phyloP scores from a whole-genome alignment of 2,113 vertebrate species.

The Leuciscus idus region DNA sequence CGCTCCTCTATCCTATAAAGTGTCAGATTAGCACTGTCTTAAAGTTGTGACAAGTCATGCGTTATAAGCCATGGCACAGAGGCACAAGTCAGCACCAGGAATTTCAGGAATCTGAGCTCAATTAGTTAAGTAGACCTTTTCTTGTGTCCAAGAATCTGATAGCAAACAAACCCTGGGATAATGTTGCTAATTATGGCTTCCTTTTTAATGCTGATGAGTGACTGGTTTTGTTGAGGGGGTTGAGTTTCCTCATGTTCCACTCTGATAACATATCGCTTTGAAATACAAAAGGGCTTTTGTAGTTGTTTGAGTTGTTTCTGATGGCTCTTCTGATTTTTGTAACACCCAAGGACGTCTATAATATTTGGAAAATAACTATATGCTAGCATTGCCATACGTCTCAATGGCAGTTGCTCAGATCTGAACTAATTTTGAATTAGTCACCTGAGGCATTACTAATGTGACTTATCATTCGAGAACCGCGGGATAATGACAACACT shows the following conservation, averaged over 20 bases:
- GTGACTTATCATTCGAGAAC: neutral
- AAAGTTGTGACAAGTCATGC: constrained; percentile 25
- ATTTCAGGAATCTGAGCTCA: constrained; percentile 43
- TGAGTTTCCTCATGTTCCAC: constrained; percentile 26
- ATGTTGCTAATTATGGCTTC: constrained; percentile 1
- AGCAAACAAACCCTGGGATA: constrained; percentile 18
- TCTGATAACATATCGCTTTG: neutral
- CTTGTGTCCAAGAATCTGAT: constrained; percentile 24
- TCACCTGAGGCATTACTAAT: neutral
- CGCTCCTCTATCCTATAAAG: neutral
- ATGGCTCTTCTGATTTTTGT: neutral
- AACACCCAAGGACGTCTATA: neutral
- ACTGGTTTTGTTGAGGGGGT: constrained; percentile 22
- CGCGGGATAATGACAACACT: neutral
- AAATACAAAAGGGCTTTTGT: constrained; percentile 20
- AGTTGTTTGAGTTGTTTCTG: neutral
- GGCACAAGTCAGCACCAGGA: constrained; percentile 34
- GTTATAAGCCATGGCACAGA: constrained; percentile 31
- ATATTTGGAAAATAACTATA: neutral
- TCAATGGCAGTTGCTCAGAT: neutral
- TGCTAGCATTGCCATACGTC: neutral
- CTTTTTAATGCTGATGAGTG: constrained; percentile 21
- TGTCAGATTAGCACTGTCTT: constrained; percentile 22
- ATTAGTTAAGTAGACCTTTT: constrained; percentile 18
- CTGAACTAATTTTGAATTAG: neutral